Evolutionary conservation across 2,113 vertebrate genomes (phyloP).

Genomic region (Clarias gariepinus): DNA sequence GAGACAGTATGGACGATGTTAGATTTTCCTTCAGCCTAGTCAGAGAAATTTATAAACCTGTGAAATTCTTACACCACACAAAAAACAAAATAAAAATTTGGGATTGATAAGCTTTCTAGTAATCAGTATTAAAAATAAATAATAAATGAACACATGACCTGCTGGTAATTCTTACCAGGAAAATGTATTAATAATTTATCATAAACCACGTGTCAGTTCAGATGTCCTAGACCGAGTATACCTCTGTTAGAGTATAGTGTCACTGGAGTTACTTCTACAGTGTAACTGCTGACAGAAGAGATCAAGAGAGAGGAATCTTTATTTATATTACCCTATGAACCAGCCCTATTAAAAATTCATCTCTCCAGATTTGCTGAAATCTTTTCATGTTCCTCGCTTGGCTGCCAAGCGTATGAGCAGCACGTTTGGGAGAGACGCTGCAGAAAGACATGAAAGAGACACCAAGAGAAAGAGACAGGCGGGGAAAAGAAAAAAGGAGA

Average conservation of each 20-base stretch:
- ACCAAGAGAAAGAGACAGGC: not conserved
- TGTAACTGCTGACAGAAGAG: conserved; percentile 24
- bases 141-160: conserved; percentile 11
- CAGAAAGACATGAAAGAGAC: conserved; percentile 28
- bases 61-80: too few species aligned
- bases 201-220: conserved; percentile 6
- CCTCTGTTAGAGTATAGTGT: conserved; percentile 14
- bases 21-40: not conserved
- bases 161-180: not conserved
- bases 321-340: conserved; percentile 36
- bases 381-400: conserved; percentile 51
- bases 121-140: conserved; percentile 7
- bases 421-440: conserved; percentile 17
- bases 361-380: conserved; percentile 57
- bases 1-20: not conserved
- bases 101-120: not conserved
- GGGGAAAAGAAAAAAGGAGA: not conserved
- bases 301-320: conserved; percentile 10
- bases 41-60: not conserved
- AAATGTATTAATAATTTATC: not conserved
- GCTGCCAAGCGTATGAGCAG: conserved; percentile 30
- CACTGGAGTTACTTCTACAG: conserved; percentile 34
- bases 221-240: conserved; percentile 1
- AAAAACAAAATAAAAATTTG: too few species aligned
- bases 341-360: conserved; percentile 67